phyloP scores from a whole-genome alignment of 1,140 invertebrate species.

The Leucophenga varia region DNA sequence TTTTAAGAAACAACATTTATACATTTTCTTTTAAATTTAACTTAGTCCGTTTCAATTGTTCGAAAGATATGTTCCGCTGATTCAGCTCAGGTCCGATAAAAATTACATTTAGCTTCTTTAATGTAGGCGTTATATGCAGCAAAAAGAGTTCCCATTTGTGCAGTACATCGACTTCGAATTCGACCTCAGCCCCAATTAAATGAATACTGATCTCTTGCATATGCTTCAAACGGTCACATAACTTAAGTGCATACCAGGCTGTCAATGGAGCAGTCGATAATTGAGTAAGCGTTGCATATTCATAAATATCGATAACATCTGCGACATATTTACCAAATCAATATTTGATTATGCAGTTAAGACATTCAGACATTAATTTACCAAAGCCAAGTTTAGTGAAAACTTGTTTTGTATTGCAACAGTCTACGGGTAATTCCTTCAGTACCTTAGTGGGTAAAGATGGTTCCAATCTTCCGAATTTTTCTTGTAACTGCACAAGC shows the following conservation, averaged over 20 bases:
- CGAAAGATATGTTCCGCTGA: slow-evolving; percentile 59
- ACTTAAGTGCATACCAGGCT: slow-evolving; percentile 62
- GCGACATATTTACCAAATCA: no score
- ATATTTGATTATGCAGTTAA: neutral
- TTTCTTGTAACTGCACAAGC: slow-evolving; percentile 59
- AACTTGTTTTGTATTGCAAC: slow-evolving; percentile 34
- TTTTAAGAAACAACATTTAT: no score
- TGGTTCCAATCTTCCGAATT: slow-evolving; percentile 61
- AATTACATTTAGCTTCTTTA: slow-evolving; percentile 61
- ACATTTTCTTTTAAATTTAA: no score
- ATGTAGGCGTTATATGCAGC: slow-evolving; percentile 63
- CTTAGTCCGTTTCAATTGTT: slow-evolving; percentile 49
- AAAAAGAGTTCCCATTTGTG: slow-evolving; percentile 72
- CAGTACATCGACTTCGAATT: slow-evolving; percentile 68
- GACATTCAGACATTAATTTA: slow-evolving; percentile 5
- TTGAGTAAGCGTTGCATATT: slow-evolving; percentile 66
- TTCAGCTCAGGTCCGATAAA: slow-evolving; percentile 68
- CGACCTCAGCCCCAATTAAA: slow-evolving; percentile 64
- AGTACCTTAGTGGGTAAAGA: slow-evolving; percentile 59
- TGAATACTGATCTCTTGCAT: slow-evolving; percentile 31
- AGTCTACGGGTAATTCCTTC: slow-evolving; percentile 35
- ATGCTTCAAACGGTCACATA: slow-evolving; percentile 43
- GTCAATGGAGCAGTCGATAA: slow-evolving; percentile 67
- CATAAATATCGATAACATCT: slow-evolving; percentile 61
- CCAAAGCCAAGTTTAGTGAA: slow-evolving; percentile 33